Evolutionary conservation across 1,140 invertebrate species (phyloP), one percentile per base, ranked within the genome.

Genomic region (Brachionus asplanchnoidis): DNA sequence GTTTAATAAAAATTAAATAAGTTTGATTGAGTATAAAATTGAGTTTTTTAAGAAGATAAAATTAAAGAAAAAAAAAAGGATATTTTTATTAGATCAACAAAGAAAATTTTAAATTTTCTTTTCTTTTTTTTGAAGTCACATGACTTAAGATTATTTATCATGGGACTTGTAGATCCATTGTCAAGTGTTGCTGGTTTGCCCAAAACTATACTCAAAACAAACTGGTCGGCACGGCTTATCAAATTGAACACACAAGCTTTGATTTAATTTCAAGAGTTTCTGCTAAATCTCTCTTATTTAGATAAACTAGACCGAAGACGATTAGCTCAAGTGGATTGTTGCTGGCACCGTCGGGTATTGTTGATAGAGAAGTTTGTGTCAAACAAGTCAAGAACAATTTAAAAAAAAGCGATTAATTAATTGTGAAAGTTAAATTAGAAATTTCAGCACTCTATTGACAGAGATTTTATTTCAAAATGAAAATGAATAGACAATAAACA

Each of bases 251-350:
- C 44, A 14, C 44, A 26, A 65, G 56, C 56, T 65, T 65, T 65
- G 56, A 65, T 65, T 65, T 65, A 65, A 65, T 11, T 65, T 73
- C 36, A 42, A 40, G 17, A 73, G 68, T 7, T 36, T 5, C 17
- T 68, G 28, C 12, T 73, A 17, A 73, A 20, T 44, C 32, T 73
- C 28, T 8, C 40, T 40, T 40, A 73, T 11, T 42, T 2, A 9
- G 68, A 73, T 42, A 73, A 73, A 40, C 36, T 20, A 44, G 11
- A 20, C 68, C 68, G 68, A 42, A 20, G 40, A 42, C 68, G 68
- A 73, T 73, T 73, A 42, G 40, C 17, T 73, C 17, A 73, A 73
- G 68, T 73, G 68, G 32, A 42, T 73, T 28, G 26, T 36, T 73
- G 17, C 17, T 40, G 32, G 17, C n/a, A 60, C 68, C 36, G 42